Base-by-base conservation (phyloP, 2,113 vertebrate species). In the Hypocryptadius cinnamomeus region DNA sequence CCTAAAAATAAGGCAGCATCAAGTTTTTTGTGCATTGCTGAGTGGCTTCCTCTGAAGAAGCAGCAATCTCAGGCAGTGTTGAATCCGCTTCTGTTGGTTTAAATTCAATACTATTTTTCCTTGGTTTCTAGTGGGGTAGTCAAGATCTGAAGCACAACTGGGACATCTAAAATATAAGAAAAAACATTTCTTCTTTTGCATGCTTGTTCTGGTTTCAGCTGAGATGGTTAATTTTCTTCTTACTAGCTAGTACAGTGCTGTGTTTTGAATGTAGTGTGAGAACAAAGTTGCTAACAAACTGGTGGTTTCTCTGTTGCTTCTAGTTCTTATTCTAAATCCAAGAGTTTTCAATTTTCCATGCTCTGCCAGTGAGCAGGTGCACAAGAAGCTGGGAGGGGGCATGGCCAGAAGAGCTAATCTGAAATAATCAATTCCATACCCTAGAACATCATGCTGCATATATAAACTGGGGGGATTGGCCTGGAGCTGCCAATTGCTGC, bases 111-210 rank as follows among this genome's bases (percentile, higher is more conserved):
- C 79, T 17, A 11, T 27, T 96, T 94, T 88, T 90, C 88, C 40
- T 89, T 53, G 8, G 65, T 72, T 97, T 94, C 24, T 93, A 97
- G 44, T 73, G 98, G 93, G 39, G 96, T 94, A 87, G 98, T 97
- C 98, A 98, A 97, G 91, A 97, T 98, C 45, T 98, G 98, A 79
- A 98, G 98, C 59, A 97, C 97, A 88, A 91, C 94, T 39, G 96
- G 94, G 15, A 98, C 95, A 91, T 98, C 89, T 76, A 97, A 90
- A 79, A 96, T 42, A 84, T 89, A 94, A 60, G 98, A 97, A 80
- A 96, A 98, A 51, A 97, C 31, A n/a, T 98, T 97, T 68, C 80
- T 96, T 57, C 83, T n/a, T 51, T n/a, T 73, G 27, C 8, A 4
- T 65, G 18, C 37, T 57, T 44, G 10, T 59, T 57, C 33, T 50